These are phyloP conservation scores for Cataglyphis altisquamis DNA, from an alignment of 2,888 invertebrate genomes.

Conservation along the genomic window DNA sequence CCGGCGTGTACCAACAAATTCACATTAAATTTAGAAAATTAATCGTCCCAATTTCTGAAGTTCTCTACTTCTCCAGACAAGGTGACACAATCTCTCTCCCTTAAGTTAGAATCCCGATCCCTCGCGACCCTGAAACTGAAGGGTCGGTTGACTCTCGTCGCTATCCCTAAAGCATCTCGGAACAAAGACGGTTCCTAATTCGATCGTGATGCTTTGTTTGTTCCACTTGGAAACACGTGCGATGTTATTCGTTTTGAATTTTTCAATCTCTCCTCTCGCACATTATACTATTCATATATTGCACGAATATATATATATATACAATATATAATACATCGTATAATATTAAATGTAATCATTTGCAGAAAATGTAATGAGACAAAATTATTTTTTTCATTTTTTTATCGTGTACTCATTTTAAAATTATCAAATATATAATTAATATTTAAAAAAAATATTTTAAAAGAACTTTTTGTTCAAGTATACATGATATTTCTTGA, in stretches of 20 bases:
- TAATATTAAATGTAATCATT: not conserved
- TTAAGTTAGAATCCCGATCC: conserved; percentile 67
- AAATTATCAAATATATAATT: not conserved
- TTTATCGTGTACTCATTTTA: not conserved
- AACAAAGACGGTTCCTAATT: conserved; percentile 79
- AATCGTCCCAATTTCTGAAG: conserved; percentile 41
- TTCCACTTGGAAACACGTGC: conserved; percentile 58
- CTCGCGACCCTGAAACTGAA: conserved; percentile 43
- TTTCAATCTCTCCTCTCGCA: conserved; percentile 11
- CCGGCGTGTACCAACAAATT: not conserved
- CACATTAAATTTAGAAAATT: conserved; percentile 37
- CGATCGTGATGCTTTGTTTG: conserved; percentile 75
- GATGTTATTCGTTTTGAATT: conserved; percentile 67
- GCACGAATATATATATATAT: not conserved
- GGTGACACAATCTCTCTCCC: conserved; percentile 60
- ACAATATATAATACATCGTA: not conserved
- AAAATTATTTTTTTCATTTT: not conserved
- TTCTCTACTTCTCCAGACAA: conserved; percentile 48
- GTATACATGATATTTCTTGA: not conserved
- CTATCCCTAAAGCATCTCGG: conserved; percentile 57
- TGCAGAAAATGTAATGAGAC: not conserved
- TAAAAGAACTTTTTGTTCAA: not conserved
- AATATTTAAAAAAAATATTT: not conserved
- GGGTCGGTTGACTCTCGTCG: conserved; percentile 60
- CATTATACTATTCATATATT: not conserved